Conservation (phyloP, 2,888 invertebrate species). For the Drosophila mimica region DNA sequence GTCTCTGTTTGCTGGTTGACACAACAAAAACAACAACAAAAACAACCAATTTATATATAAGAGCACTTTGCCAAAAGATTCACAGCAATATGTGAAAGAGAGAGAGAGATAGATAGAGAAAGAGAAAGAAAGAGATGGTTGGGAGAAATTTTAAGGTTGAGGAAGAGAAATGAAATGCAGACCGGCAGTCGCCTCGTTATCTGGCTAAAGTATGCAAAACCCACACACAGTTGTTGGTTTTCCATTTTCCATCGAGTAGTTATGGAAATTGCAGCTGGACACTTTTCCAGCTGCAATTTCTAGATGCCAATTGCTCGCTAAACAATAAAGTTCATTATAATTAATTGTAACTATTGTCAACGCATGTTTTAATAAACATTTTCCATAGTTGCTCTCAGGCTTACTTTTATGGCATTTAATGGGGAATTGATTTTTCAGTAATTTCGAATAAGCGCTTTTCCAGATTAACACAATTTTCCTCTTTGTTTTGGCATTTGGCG, state of each 20-base stretch:
- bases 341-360: slow-evolving; percentile 56
- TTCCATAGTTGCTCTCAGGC: background rate
- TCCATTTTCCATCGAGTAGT: background rate
- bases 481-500: slow-evolving; percentile 41
- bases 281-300: slow-evolving; percentile 20
- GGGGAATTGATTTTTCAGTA: slow-evolving; percentile 14
- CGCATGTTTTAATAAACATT: slow-evolving; percentile 16
- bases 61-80: slow-evolving; percentile 51
- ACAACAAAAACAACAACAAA: slow-evolving; percentile 8
- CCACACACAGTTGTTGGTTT: slow-evolving; percentile 22
- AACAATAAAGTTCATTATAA: slow-evolving; percentile 63
- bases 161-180: slow-evolving; percentile 41
- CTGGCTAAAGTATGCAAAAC: slow-evolving; percentile 29
- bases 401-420: slow-evolving; percentile 8
- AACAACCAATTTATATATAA: slow-evolving; percentile 18
- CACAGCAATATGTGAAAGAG: background rate
- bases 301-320: slow-evolving; percentile 60
- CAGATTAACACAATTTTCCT: slow-evolving; percentile 13
- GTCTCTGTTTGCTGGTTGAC: slow-evolving; percentile 27
- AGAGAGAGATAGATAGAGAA: background rate
- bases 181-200: slow-evolving; percentile 58
- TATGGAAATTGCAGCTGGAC: slow-evolving; percentile 36
- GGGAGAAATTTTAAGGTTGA: background rate
- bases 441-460: background rate
- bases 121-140: background rate